A percentile compares a stretch with the other conserved stretches of the same genome.
These are phyloP conservation scores for Rotaria magnacalcarata DNA, from an alignment of 2,888 invertebrate species.

Conservation along the genomic window DNA sequence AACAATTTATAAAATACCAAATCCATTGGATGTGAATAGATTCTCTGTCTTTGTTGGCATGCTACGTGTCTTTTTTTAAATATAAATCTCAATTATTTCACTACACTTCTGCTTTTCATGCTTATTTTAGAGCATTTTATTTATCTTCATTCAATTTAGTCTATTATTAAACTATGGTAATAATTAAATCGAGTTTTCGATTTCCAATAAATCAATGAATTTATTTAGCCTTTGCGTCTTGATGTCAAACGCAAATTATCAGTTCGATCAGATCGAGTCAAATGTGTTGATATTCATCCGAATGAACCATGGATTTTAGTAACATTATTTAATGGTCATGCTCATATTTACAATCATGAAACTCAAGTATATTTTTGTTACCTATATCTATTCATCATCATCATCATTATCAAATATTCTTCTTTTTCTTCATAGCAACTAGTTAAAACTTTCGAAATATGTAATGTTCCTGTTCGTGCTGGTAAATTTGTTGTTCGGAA, in stretches of 20 bases:
- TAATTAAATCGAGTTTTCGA: too few relatives aligned
- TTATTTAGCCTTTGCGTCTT: slow-evolving; percentile 74
- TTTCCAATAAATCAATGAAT: neutral
- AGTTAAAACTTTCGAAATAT: slow-evolving; percentile 67
- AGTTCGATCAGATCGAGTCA: slow-evolving; percentile 93
- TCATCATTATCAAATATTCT: neutral
- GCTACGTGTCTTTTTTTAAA: neutral
- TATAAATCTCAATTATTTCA: neutral
- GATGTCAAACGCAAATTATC: slow-evolving; percentile 96
- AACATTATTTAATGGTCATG: slow-evolving; percentile 94
- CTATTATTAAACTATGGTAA: neutral
- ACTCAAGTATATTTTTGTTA: slow-evolving; percentile 65
- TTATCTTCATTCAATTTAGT: too few relatives aligned
- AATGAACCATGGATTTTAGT: slow-evolving; percentile 97
- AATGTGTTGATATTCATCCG: slow-evolving; percentile 94
- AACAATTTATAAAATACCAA: neutral
- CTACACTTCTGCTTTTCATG: neutral
- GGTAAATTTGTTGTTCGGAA: slow-evolving; percentile 93
- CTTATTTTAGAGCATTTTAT: neutral
- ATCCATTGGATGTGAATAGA: neutral
- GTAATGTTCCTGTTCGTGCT: slow-evolving; percentile 84
- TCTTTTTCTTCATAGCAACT: slow-evolving; percentile 56
- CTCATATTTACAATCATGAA: slow-evolving; percentile 98
- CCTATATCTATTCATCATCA: neutral
- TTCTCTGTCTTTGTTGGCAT: neutral